Percentiles rank a stretch among this genome's conserved stretches.
Conservation (phyloP, 2,888 invertebrate genomes). For the Erannis defoliaria region DNA sequence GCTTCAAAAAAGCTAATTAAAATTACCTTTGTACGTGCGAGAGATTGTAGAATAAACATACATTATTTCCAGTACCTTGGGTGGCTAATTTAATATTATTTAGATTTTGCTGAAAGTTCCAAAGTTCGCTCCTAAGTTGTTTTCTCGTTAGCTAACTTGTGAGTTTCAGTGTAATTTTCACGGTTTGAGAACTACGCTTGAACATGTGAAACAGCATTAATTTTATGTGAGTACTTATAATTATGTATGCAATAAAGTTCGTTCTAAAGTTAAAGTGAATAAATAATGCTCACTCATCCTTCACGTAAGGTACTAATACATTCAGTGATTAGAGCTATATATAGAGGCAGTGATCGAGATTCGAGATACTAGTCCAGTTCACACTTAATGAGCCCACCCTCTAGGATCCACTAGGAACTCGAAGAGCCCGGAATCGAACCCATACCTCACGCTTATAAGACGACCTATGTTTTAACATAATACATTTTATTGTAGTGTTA, state of each 20-base stretch:
- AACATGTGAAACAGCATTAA: constrained; percentile 15
- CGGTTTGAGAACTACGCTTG: constrained; percentile 17
- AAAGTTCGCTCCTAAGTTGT: constrained; percentile 25
- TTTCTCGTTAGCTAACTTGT: constrained; percentile 28
- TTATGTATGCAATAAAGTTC: constrained; percentile 20
- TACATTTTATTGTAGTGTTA: too few relatives aligned
- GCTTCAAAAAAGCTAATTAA: not conserved
- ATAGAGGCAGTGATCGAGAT: too few relatives aligned
- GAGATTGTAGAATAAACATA: constrained; percentile 13
- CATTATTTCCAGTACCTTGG: constrained; percentile 26
- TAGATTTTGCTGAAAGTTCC: constrained; percentile 29
- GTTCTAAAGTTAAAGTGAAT: not conserved
- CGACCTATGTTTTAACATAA: too few relatives aligned
- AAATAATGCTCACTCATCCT: too few relatives aligned
- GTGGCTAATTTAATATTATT: constrained; percentile 33
- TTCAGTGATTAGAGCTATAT: too few relatives aligned
- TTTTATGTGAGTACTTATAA: constrained; percentile 11
- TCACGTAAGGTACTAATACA: too few relatives aligned
- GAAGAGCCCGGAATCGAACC: too few relatives aligned
- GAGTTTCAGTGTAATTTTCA: constrained; percentile 16
- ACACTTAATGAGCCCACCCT: too few relatives aligned
- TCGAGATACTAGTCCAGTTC: too few relatives aligned
- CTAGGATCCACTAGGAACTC: too few relatives aligned
- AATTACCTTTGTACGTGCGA: not conserved
- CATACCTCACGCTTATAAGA: too few relatives aligned